A percentile compares a stretch with the other conserved stretches of the same genome.
These are phyloP conservation scores for Sylvietta virens DNA, from an alignment of 2,113 vertebrate species.

Conservation along the genomic window DNA sequence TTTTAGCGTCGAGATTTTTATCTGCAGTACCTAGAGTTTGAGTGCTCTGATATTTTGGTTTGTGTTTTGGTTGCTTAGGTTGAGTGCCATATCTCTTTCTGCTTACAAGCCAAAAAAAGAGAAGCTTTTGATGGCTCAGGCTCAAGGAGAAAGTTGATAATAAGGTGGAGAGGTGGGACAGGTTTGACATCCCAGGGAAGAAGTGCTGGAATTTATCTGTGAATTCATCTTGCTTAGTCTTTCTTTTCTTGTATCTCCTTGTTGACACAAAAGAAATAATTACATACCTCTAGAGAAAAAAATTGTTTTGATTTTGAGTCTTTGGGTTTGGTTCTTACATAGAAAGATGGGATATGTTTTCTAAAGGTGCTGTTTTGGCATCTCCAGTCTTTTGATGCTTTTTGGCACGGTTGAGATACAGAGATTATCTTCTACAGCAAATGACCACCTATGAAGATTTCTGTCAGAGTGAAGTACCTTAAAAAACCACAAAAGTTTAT, in stretches of 20 bases:
- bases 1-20: background rate
- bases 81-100: background rate
- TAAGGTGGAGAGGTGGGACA: background rate
- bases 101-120: background rate
- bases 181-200: background rate
- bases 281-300: background rate
- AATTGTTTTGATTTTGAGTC: background rate
- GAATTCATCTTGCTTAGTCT: background rate
- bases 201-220: background rate
- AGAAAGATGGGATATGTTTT: background rate
- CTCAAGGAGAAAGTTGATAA: background rate
- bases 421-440: background rate
- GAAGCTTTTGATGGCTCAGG: background rate
- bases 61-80: background rate
- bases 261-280: background rate
- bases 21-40: background rate
- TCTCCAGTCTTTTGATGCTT: background rate
- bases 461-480: background rate
- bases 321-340: fast-evolving
- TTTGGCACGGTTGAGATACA: background rate
- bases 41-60: background rate
- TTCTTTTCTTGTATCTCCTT: background rate
- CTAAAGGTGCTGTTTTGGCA: background rate
- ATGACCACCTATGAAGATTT: background rate
- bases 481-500: background rate